phyloP scores from a whole-genome alignment of 1,140 invertebrate species.

The Meloidogyne exigua region DNA sequence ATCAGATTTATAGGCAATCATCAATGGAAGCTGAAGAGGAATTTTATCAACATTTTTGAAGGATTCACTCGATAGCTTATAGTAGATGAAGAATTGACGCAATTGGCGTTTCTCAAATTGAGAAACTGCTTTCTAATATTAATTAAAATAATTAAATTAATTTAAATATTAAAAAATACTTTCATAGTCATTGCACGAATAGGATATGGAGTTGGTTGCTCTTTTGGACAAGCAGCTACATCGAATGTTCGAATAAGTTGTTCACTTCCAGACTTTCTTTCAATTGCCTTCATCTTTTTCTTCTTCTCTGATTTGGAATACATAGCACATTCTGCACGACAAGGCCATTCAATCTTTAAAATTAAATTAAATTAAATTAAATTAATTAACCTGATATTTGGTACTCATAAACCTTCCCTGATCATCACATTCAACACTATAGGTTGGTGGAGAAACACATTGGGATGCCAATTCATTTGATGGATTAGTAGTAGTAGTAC shows the following conservation, averaged over 20 bases:
- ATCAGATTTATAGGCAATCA: not conserved
- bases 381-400: not conserved
- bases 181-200: not conserved
- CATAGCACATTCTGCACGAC: not conserved
- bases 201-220: not conserved
- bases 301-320: not conserved
- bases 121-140: not conserved
- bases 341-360: conserved; percentile 1
- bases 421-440: not conserved
- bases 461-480: not conserved
- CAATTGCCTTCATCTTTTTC: not conserved
- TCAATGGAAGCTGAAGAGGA: not conserved
- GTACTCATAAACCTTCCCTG: not conserved
- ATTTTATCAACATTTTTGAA: not conserved
- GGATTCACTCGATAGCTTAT: not conserved
- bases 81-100: conserved; percentile 4
- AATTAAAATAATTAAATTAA: not conserved
- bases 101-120: not conserved
- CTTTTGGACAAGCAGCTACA: not conserved
- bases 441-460: not conserved
- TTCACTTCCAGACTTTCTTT: not conserved
- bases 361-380: not conserved
- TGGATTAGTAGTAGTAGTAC: not conserved
- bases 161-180: not conserved
- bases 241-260: not conserved